Evolutionary conservation across 2,797 vertebrate genomes (phyloP).

Genomic region (Brachyalestes nurse): DNA sequence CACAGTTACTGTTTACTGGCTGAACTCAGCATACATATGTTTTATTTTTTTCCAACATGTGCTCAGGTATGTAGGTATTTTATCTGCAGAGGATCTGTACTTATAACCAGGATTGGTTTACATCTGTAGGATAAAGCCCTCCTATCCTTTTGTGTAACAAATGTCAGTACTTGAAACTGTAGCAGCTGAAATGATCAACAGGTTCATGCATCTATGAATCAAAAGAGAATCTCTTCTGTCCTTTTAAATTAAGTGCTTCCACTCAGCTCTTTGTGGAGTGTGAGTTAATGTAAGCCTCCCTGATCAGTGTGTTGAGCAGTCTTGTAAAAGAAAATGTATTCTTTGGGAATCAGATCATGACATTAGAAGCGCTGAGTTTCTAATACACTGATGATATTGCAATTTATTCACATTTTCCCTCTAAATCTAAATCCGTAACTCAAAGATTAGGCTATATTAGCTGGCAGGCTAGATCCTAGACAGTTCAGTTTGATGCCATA

Average conservation of each 20-base stretch:
- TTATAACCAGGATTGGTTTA: too few relatives aligned
- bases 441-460: conserved; percentile 38
- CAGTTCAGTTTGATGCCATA: conserved; percentile 64
- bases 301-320: neutral
- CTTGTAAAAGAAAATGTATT: neutral
- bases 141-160: neutral
- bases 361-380: neutral
- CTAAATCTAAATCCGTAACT: conserved; percentile 1
- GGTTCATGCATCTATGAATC: neutral
- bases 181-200: neutral
- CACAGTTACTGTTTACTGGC: too few relatives aligned
- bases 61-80: too few relatives aligned
- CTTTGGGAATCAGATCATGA: neutral
- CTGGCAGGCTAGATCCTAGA: conserved; percentile 37
- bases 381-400: conserved; percentile 18
- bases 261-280: neutral
- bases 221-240: neutral
- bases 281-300: neutral
- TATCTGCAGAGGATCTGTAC: too few relatives aligned
- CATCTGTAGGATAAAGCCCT: too few relatives aligned
- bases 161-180: neutral
- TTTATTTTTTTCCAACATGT: too few relatives aligned
- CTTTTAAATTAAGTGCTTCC: neutral
- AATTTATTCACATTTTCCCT: conserved; percentile 11
- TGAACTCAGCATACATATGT: too few relatives aligned